Percentiles rank a stretch among this genome's conserved stretches.
Conservation (phyloP, 2,888 invertebrate species). For the Apamea anceps region DNA sequence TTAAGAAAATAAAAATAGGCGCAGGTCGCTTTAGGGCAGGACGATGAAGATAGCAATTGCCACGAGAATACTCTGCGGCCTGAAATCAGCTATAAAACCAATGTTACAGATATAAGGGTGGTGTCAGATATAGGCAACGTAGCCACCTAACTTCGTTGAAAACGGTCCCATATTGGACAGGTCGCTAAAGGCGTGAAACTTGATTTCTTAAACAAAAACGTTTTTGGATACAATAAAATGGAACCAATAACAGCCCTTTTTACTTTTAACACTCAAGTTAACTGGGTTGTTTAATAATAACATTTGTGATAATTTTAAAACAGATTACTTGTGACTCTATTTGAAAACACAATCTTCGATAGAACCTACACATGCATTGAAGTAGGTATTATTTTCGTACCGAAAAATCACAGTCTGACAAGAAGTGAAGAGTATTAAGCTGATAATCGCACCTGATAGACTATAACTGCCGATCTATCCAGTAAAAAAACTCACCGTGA, state of each 20-base stretch:
- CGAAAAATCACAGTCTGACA: no score
- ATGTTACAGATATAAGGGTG: not conserved
- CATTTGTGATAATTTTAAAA: not conserved
- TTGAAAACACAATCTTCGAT: not conserved
- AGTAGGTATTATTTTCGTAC: not conserved
- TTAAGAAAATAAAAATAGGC: slow-evolving; percentile 10
- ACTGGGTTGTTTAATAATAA: not conserved
- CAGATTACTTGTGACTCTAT: not conserved
- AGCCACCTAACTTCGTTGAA: no score
- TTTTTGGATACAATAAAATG: not conserved
- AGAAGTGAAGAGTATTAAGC: not conserved
- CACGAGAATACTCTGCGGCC: not conserved
- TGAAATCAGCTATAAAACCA: not conserved
- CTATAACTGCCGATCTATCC: no score
- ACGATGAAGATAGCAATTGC: not conserved
- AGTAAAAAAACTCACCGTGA: no score
- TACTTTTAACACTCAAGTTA: not conserved
- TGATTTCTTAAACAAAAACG: no score
- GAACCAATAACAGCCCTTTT: not conserved
- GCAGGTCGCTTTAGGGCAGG: not conserved
- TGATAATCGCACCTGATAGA: no score
- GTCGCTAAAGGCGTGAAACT: no score
- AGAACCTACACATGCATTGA: not conserved
- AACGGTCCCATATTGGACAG: not conserved
- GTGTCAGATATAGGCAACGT: no score